A percentile compares a stretch with the other conserved stretches of the same genome.
Conservation (phyloP, 2,797 vertebrate genomes). For the Pseudochirops corinnae region DNA sequence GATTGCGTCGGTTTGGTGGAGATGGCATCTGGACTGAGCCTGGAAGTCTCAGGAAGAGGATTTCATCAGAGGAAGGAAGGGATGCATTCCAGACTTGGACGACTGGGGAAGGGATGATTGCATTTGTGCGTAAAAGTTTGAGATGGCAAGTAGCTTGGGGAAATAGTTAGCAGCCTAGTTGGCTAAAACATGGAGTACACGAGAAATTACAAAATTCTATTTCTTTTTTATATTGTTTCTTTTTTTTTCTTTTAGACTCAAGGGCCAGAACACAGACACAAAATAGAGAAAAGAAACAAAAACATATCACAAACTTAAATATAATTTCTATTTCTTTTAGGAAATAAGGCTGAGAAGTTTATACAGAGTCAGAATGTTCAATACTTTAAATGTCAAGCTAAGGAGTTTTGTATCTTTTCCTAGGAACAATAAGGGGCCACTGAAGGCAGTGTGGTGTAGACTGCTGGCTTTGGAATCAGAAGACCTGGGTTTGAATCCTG, state of each 20-base stretch:
- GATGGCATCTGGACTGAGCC: not conserved
- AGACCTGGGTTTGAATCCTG: not conserved
- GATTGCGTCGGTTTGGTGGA: not conserved
- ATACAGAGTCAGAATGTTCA: not conserved
- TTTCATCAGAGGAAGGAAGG: not conserved
- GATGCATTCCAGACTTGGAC: not conserved
- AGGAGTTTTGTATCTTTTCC: not conserved
- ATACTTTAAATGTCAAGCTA: not conserved
- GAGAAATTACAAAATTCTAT: no score
- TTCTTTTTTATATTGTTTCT: no score
- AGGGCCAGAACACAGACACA: no score
- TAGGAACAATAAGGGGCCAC: not conserved
- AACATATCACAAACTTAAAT: not conserved
- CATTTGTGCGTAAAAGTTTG: not conserved
- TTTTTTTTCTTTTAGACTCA: no score
- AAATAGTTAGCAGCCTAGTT: not conserved
- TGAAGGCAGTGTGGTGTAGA: not conserved
- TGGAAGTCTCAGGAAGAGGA: not conserved
- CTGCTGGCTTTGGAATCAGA: not conserved
- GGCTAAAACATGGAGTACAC: not conserved
- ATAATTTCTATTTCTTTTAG: not conserved
- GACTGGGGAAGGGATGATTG: not conserved
- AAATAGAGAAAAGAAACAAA: no score
- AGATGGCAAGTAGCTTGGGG: not conserved
- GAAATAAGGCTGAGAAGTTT: not conserved